Evolutionary conservation across 2,888 invertebrate species (phyloP).

Genomic region (Coleophora flavipennella): DNA sequence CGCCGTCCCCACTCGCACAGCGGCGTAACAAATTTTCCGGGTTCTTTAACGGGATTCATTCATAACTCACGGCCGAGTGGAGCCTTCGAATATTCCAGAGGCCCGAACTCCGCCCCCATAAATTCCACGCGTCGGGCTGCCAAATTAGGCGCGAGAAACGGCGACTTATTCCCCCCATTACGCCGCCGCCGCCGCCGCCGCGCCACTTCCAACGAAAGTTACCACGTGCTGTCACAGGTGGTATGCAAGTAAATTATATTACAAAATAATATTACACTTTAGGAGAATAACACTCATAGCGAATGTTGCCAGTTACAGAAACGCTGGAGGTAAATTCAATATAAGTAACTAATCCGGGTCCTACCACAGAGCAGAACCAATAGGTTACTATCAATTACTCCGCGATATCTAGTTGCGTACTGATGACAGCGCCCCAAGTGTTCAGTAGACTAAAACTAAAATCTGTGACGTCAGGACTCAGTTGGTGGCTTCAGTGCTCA

Average conservation of each 20-base stretch:
- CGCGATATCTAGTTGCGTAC: no score
- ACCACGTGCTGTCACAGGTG: slow-evolving; percentile 54
- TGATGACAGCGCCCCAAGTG: no score
- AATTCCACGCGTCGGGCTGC: slow-evolving; percentile 71
- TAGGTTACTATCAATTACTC: no score
- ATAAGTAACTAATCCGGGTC: no score
- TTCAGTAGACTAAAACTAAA: no score
- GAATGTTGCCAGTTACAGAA: no score
- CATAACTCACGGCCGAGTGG: slow-evolving; percentile 71
- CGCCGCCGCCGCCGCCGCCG: slow-evolving; percentile 19
- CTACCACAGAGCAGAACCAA: no score
- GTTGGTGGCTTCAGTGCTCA: no score
- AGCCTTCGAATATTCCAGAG: slow-evolving; percentile 69
- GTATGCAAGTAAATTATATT: slow-evolving; percentile 39
- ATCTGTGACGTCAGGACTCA: no score
- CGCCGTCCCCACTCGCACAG: no score
- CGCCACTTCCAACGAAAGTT: slow-evolving; percentile 44
- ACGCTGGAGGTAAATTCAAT: no score
- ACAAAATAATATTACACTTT: slow-evolving; percentile 14
- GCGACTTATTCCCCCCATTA: slow-evolving; percentile 64
- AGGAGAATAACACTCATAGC: not conserved
- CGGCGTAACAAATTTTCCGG: slow-evolving; percentile 68
- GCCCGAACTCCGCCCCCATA: slow-evolving; percentile 50
- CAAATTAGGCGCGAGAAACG: slow-evolving; percentile 70
- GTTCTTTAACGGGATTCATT: slow-evolving; percentile 71